A percentile compares a stretch with the other conserved stretches of the same genome.
Evolutionary conservation across 2,797 vertebrate species (phyloP).

Genomic region (Anas bernieri): DNA sequence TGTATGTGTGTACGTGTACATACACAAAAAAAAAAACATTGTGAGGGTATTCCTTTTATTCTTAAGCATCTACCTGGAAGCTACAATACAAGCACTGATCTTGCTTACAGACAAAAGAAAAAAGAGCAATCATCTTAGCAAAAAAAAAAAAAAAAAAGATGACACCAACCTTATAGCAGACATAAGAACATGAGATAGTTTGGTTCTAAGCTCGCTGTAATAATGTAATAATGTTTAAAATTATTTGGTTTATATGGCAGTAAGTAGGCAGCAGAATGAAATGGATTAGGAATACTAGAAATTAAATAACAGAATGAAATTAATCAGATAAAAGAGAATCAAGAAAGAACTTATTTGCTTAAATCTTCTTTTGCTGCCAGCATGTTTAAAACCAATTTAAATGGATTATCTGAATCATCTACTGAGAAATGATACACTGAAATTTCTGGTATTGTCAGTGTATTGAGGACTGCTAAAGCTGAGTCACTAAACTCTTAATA

Average conservation of each 20-base stretch:
- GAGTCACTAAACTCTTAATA: background rate
- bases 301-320: background rate
- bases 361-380: background rate
- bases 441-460: background rate
- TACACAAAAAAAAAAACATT: background rate
- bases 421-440: background rate
- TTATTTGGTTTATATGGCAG: background rate
- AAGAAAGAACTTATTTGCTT: background rate
- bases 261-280: background rate
- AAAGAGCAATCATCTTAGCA: background rate
- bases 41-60: background rate
- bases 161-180: background rate
- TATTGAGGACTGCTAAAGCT: background rate
- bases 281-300: background rate
- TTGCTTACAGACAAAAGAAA: background rate
- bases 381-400: background rate
- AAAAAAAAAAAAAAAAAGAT: background rate
- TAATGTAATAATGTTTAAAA: background rate
- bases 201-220: background rate
- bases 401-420: background rate
- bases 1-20: no score
- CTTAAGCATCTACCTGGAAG: background rate
- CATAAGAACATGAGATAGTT: background rate
- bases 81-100: background rate
- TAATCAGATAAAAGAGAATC: background rate